Evolutionary conservation across 2,113 vertebrate genomes (phyloP).

Genomic region (Sebastes schlegelii): DNA sequence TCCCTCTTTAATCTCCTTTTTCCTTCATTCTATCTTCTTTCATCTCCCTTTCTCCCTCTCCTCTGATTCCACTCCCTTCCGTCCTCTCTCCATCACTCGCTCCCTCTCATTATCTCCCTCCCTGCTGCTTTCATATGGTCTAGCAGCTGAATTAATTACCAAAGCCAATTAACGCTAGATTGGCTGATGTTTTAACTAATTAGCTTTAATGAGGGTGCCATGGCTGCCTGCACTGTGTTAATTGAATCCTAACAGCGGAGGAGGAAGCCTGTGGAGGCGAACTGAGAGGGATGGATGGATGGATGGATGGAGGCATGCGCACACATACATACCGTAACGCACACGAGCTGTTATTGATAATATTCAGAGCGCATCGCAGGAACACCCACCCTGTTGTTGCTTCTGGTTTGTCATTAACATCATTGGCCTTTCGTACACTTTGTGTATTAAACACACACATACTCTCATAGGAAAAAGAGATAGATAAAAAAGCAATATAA

Average conservation of each 20-base stretch:
- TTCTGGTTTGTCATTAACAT: constrained; percentile 52
- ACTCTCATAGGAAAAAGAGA: not conserved
- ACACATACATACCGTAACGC: not conserved
- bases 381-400: constrained; percentile 64
- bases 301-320: constrained; percentile 38
- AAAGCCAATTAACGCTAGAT: constrained; percentile 99
- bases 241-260: constrained; percentile 92
- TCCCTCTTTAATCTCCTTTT: constrained; percentile 31
- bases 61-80: constrained; percentile 5
- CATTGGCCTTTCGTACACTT: constrained; percentile 34
- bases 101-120: constrained; percentile 64
- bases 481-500: constrained; percentile 33
- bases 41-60: not conserved
- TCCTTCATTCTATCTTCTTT: constrained; percentile 7
- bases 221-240: constrained; percentile 94
- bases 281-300: constrained; percentile 48
- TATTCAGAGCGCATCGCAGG: constrained; percentile 69
- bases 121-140: constrained; percentile 87
- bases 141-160: constrained; percentile 99
- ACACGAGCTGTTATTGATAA: constrained; percentile 57
- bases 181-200: constrained; percentile 99
- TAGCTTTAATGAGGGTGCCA: constrained; percentile 97
- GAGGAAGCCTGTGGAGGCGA: constrained; percentile 65
- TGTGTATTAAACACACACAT: constrained; percentile 7
- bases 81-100: constrained; percentile 25